Evolutionary conservation across 2,888 invertebrate genomes (phyloP).

Genomic region (Tholera decimalis): DNA sequence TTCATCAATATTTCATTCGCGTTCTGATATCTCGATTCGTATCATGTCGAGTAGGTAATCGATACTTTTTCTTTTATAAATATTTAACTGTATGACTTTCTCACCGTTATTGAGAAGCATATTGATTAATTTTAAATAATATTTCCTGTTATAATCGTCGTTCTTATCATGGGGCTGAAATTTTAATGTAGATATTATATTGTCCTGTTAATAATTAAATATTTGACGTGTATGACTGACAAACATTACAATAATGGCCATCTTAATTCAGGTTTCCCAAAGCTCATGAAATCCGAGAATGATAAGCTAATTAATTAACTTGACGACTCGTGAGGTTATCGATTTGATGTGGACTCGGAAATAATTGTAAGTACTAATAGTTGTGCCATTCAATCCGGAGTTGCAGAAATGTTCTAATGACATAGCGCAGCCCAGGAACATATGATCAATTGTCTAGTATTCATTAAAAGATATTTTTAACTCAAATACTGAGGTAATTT

Average conservation of each 20-base stretch:
- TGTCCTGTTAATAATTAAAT: neutral
- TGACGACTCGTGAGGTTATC: too few species aligned
- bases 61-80: constrained; percentile 65
- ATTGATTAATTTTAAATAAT: constrained; percentile 40
- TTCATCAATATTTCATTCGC: constrained; percentile 69
- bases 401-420: too few species aligned
- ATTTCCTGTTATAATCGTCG: constrained; percentile 33
- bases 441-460: too few species aligned
- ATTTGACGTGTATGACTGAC: neutral
- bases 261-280: too few species aligned
- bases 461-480: too few species aligned
- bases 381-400: too few species aligned
- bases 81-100: constrained; percentile 51
- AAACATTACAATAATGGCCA: too few species aligned
- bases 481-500: constrained; percentile 21
- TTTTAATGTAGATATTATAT: neutral
- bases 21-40: constrained; percentile 68
- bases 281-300: too few species aligned
- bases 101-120: constrained; percentile 33
- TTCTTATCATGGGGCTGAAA: neutral
- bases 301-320: too few species aligned
- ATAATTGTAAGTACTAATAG: too few species aligned
- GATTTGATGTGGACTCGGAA: too few species aligned
- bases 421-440: too few species aligned
- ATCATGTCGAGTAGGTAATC: constrained; percentile 63